phyloP scores from a whole-genome alignment of 2,888 invertebrate species.

The Tipula helvola region DNA sequence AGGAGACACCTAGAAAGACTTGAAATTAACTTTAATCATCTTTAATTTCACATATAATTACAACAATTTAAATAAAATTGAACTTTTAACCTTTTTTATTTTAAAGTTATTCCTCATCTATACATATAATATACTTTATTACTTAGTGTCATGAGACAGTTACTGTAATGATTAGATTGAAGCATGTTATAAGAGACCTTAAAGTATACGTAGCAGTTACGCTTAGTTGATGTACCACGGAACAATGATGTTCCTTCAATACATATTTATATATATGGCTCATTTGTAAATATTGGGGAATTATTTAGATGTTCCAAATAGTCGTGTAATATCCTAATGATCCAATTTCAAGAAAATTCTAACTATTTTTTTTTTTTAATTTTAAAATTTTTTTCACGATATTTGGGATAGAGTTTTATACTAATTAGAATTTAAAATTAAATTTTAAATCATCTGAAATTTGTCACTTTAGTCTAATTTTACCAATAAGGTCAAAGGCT shows the following conservation, averaged over 20 bases:
- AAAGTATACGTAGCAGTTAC: background rate
- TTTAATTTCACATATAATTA: background rate
- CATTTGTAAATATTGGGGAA: no score
- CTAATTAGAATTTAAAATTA: no score
- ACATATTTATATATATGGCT: background rate
- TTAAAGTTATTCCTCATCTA: background rate
- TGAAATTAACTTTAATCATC: conserved; percentile 4
- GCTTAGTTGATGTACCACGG: background rate
- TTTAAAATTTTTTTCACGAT: no score
- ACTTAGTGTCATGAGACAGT: background rate
- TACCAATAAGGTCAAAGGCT: no score
- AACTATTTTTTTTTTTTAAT: no score
- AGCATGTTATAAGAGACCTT: background rate
- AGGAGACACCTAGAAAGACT: background rate
- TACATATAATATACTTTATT: background rate
- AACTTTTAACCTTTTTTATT: background rate
- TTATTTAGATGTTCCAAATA: no score
- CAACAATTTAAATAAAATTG: background rate
- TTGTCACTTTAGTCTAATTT: no score
- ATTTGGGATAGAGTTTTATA: no score
- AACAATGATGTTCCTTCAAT: background rate
- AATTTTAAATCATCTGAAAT: no score
- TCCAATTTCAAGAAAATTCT: no score
- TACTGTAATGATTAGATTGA: background rate
- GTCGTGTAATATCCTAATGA: no score